Evolutionary conservation across 2,113 vertebrate genomes (phyloP).

Genomic region (Platycercus adscitus): DNA sequence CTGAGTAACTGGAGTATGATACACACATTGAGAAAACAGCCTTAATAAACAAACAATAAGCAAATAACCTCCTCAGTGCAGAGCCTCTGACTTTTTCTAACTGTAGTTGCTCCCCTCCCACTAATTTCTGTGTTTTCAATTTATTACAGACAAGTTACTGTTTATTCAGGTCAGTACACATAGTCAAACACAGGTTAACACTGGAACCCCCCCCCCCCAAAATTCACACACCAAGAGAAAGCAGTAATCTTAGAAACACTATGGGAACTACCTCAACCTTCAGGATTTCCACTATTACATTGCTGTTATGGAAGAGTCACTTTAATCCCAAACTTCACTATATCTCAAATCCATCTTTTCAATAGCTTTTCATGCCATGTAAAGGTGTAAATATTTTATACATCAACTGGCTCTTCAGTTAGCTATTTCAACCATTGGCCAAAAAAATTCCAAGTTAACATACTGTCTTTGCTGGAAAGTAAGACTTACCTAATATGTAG

Average conservation of each 20-base stretch:
- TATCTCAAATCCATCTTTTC: background rate
- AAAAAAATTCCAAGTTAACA: background rate
- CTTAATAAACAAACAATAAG: background rate
- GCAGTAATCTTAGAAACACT: background rate
- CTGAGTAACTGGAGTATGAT: fast-evolving
- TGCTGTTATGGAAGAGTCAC: background rate
- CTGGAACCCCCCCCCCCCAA: no score
- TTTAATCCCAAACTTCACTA: background rate
- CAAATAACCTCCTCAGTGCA: background rate
- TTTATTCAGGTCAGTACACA: background rate
- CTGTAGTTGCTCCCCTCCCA: background rate
- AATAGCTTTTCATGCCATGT: background rate
- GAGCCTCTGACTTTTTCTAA: background rate
- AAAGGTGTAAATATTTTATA: background rate
- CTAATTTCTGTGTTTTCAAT: background rate
- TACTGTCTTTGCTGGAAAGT: background rate
- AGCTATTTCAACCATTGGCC: background rate
- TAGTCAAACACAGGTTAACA: background rate
- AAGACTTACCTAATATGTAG: constrained; percentile 89
- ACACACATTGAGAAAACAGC: background rate
- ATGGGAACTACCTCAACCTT: background rate
- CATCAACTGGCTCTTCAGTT: background rate
- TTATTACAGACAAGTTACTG: background rate
- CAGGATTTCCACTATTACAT: background rate
- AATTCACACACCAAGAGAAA: background rate